Conservation (phyloP, 1,140 invertebrate genomes). For the Pteromalus puparum region DNA sequence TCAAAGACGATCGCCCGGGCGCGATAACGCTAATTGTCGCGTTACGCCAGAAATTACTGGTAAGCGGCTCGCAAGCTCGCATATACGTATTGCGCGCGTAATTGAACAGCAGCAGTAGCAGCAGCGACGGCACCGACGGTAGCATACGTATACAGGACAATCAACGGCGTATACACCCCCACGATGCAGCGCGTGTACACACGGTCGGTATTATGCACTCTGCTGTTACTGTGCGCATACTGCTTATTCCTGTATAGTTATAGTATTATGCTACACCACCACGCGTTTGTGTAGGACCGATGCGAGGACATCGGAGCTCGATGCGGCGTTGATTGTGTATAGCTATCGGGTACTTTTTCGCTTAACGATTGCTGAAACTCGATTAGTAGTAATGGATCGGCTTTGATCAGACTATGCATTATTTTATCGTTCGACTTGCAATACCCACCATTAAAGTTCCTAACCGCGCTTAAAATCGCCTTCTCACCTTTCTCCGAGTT, state of each 20-base stretch:
- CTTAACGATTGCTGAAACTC: no score
- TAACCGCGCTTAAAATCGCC: no score
- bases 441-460: no score
- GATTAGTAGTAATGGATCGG: no score
- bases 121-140: slow-evolving; percentile 44
- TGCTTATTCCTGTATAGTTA: neutral
- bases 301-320: neutral
- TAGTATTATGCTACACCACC: neutral
- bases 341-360: no score
- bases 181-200: slow-evolving; percentile 46
- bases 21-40: slow-evolving; percentile 68
- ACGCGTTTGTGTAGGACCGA: neutral
- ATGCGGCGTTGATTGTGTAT: neutral
- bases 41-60: slow-evolving; percentile 66
- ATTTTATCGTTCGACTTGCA: no score
- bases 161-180: neutral
- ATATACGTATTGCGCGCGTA: slow-evolving; percentile 60
- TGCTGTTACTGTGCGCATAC: neutral
- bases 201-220: neutral
- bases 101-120: slow-evolving; percentile 61
- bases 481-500: no score
- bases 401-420: neutral
- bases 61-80: slow-evolving; percentile 52
- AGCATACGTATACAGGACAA: slow-evolving; percentile 29
- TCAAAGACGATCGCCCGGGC: slow-evolving; percentile 50